Evolutionary conservation across 2,113 vertebrate genomes (phyloP).

Genomic region (Aplodontia rufa): DNA sequence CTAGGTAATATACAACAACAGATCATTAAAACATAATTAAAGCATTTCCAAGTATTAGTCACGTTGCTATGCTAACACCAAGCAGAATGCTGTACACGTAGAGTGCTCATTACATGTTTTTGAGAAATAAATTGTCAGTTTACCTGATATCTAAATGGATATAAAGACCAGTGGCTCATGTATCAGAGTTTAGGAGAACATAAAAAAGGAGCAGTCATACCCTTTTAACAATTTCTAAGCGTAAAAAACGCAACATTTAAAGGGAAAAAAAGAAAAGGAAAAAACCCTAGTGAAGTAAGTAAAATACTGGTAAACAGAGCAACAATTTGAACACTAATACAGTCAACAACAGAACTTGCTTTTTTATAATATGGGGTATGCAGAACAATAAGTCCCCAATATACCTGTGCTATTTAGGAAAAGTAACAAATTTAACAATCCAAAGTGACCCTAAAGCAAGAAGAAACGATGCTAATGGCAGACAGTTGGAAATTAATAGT

Average conservation of each 20-base stretch:
- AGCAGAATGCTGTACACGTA: not conserved
- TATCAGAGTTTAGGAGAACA: not conserved
- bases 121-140: conserved; percentile 2
- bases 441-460: conserved; percentile 63
- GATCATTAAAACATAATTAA: not conserved
- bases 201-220: not conserved
- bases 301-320: not conserved
- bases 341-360: not conserved
- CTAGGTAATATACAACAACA: not conserved
- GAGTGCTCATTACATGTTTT: not conserved
- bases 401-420: not conserved
- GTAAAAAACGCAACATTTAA: not conserved
- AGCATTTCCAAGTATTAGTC: not conserved
- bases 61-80: not conserved
- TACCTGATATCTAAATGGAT: not conserved
- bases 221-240: not conserved
- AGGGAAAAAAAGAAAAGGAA: not conserved
- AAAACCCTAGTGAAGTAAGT: not conserved
- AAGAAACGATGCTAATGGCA: conserved; percentile 75
- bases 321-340: not conserved
- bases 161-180: not conserved
- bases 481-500: conserved; percentile 82
- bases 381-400: not conserved
- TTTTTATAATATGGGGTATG: not conserved
- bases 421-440: conserved; percentile 50